Evolutionary conservation across 2,113 vertebrate species (phyloP), one percentile per base, ranked within the genome.

Genomic region (Brachionichthys hirsutus): DNA sequence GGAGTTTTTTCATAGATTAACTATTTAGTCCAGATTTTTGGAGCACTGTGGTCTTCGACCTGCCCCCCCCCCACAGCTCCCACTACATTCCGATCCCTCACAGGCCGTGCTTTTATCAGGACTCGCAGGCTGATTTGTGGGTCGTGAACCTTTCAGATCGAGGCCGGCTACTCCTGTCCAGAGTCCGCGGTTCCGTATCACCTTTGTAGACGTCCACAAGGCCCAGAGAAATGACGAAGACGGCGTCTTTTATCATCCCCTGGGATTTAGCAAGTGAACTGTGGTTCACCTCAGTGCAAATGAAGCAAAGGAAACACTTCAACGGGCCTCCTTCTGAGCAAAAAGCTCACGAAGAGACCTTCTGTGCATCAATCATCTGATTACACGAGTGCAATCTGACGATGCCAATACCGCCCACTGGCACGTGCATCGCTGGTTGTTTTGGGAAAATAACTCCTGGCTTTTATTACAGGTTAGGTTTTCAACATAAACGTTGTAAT

Each of bases 11-110:
- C 64, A 55, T 49, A 85, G 78, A 81, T 77, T 75, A 82, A 49
- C 70, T 67, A 62, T 64, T 74, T 54, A 48, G 67, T 75, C 50
- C 64, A 40, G 38, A 62, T 74, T 75, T 78, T 62, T 65, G 67
- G 61, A 76, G 70, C 69, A 71, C 65, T 1, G 12, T 74, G 72
- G 79, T 79, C 84, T 86, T 75, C 83, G 81, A 86, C 85, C 82
- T 53, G 72, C 24, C 82, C 44, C 24, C 50, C 9, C 54, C 77
- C 81, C n/a, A n/a, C n/a, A 87, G 86, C 85, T 86, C 79, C 66
- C 73, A 34, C 73, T 36, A 16, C 87, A 88, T 89, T 84, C 85
- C 79, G 60, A 82, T 83, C 79, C 67, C 67, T 81, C 62, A 79
- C 81, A 72, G 73, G 20, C 65, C 71, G 62, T 71, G 81, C 8